Evolutionary conservation across 2,797 vertebrate genomes (phyloP).

Genomic region (Pristis pectinata): DNA sequence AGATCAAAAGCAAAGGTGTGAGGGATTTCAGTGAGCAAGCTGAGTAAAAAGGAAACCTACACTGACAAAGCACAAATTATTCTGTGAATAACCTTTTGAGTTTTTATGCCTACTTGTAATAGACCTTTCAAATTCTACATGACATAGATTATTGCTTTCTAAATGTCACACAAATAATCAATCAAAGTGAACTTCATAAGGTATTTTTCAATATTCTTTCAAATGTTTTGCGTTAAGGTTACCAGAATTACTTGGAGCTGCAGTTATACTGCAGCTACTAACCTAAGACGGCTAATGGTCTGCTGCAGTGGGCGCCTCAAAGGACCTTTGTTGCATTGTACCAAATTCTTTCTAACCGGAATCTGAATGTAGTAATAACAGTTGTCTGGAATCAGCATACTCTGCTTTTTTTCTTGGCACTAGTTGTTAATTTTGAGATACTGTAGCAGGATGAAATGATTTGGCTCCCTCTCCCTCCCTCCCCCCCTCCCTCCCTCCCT

Average conservation of each 20-base stretch:
- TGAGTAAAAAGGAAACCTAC: conserved; percentile 29
- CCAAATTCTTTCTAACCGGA: background rate
- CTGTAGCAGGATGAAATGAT: background rate
- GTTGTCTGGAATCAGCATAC: background rate
- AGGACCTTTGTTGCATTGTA: background rate
- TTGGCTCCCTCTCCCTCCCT: no score
- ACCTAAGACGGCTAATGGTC: background rate
- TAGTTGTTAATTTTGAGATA: background rate
- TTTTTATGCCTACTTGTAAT: conserved; percentile 17
- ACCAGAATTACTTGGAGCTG: background rate
- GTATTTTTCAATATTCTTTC: conserved; percentile 23
- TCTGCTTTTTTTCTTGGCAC: background rate
- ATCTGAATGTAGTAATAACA: background rate
- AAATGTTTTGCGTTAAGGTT: background rate
- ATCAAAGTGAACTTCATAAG: conserved; percentile 27
- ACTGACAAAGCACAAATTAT: conserved; percentile 28
- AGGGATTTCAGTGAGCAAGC: conserved; percentile 21
- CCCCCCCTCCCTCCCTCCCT: no score
- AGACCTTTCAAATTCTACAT: conserved; percentile 19
- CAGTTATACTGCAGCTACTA: conserved; percentile 1
- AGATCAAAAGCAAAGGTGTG: conserved; percentile 36
- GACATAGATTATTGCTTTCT: conserved; percentile 5
- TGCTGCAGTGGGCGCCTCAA: background rate
- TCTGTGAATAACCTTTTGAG: conserved; percentile 15
- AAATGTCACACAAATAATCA: background rate